Conservation (phyloP, 2,797 vertebrate genomes). For the Protosalanx chinensis region DNA sequence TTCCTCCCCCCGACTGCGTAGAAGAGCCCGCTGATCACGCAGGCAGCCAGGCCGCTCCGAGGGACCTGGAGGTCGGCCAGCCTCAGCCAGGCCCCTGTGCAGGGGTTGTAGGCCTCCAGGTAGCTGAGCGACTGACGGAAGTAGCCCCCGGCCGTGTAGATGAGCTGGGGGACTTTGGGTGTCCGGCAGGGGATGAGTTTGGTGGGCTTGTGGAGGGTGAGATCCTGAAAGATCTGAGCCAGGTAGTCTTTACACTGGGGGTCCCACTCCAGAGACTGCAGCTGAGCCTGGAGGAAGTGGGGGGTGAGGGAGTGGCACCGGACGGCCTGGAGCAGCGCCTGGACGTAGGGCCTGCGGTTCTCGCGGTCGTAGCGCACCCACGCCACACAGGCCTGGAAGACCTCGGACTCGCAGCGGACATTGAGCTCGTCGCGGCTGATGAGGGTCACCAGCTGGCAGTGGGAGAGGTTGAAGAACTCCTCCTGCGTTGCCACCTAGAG, state of each 20-base stretch:
- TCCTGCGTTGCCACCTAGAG: constrained; percentile 89
- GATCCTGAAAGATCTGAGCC: constrained; percentile 88
- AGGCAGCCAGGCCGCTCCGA: constrained; percentile 87
- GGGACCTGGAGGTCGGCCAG: constrained; percentile 86
- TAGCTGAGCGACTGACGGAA: constrained; percentile 87
- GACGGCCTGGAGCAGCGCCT: constrained; percentile 88
- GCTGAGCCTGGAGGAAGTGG: constrained; percentile 88
- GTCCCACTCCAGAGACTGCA: constrained; percentile 86
- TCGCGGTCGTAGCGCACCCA: constrained; percentile 91
- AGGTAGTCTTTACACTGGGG: constrained; percentile 91
- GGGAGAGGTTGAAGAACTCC: constrained; percentile 92
- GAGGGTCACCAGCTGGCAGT: constrained; percentile 90
- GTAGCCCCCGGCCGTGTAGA: constrained; percentile 90
- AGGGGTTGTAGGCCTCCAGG: constrained; percentile 87
- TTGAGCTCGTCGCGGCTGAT: constrained; percentile 95
- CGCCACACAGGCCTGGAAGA: constrained; percentile 91
- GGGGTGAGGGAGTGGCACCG: constrained; percentile 94
- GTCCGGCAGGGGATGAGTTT: constrained; percentile 75
- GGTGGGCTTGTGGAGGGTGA: constrained; percentile 90
- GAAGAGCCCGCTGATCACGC: constrained; percentile 88
- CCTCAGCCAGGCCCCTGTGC: constrained; percentile 77
- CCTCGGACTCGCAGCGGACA: constrained; percentile 94
- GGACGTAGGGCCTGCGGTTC: constrained; percentile 83
- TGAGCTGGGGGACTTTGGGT: constrained; percentile 87
- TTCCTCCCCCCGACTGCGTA: constrained; percentile 91